Evolutionary conservation across 2,113 vertebrate species (phyloP), one percentile per base, ranked within the genome.

Genomic region (Noturus placidus): DNA sequence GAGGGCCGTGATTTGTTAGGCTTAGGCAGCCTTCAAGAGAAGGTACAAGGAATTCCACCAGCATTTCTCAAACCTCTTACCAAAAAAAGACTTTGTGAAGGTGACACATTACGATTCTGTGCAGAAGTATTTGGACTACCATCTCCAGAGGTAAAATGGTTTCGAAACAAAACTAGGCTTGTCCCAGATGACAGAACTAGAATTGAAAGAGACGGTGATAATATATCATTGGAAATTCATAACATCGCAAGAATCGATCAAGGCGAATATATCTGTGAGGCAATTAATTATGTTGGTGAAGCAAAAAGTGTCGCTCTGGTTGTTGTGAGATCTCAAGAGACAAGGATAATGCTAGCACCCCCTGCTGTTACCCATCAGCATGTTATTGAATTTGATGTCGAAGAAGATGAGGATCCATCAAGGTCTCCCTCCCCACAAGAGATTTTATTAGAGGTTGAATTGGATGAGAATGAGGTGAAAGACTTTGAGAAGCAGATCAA

Each of bases 401-500:
- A 98, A 88, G 94, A 98, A 79, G 93, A 95, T 89, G 91, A 91
- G 10, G 94, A 96, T 14, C 96, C 96, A 20, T 99, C 98, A 15
- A 97, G 98, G 80, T 97, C 98, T 74, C 96, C 98, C 54, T 99
- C 98, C 30, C 98, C 98, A 86, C 98, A 99, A 89, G 98, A 99
- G 94, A 99, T 99, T 89, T 94, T 99, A 57, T 92, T 99, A 14
- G 98, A 99, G 93, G 97, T 99, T 65, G 98, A 99, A 89, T 85
- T 99, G 88, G 97, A 98, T 96, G 98, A 99, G 92, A 96, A 96
- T 88, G 96, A 99, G 84, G 97, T 99, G 63, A 97, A 96, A 87
- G 98, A 99, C 90, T 99, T 99, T 96, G 98, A 99, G 92, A 99
- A 95, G 89, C 97, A 98, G 88, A 95, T 99, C n/a, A 99, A 98